A percentile compares a stretch with the other conserved stretches of the same genome.
These are phyloP conservation scores for Gulo gulo DNA, from an alignment of 2,113 vertebrate species.

Conservation along the genomic window DNA sequence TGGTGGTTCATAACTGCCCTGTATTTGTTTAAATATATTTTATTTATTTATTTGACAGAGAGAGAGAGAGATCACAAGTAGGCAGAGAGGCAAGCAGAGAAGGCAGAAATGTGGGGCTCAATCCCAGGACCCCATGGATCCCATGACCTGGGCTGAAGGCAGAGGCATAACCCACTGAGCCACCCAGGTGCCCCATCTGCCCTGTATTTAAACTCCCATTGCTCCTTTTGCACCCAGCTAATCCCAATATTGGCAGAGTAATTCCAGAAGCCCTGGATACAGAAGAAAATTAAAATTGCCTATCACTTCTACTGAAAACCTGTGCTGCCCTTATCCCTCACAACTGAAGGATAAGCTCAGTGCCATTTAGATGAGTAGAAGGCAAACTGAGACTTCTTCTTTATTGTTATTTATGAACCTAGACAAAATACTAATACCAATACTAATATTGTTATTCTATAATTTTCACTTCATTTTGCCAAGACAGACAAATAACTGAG, in stretches of 20 bases:
- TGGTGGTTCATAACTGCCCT: not conserved
- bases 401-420: not conserved
- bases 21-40: not conserved
- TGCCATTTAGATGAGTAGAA: not conserved
- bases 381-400: not conserved
- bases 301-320: not conserved
- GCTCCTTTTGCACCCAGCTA: not conserved
- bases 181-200: not conserved
- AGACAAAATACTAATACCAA: not conserved
- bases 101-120: too few relatives aligned
- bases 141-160: too few relatives aligned
- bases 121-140: too few relatives aligned
- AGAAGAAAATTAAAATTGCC: not conserved
- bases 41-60: too few relatives aligned
- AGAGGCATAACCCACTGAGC: too few relatives aligned
- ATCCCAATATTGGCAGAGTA: not conserved
- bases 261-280: not conserved
- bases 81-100: too few relatives aligned
- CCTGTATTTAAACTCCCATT: not conserved
- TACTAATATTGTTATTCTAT: not conserved
- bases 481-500: not conserved
- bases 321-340: not conserved
- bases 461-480: not conserved
- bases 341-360: rapidly evolving
- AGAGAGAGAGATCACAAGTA: too few relatives aligned